Percentiles rank a stretch among this genome's conserved stretches.
Evolutionary conservation across 2,113 vertebrate genomes (phyloP).

Genomic region (Hippolais icterina): DNA sequence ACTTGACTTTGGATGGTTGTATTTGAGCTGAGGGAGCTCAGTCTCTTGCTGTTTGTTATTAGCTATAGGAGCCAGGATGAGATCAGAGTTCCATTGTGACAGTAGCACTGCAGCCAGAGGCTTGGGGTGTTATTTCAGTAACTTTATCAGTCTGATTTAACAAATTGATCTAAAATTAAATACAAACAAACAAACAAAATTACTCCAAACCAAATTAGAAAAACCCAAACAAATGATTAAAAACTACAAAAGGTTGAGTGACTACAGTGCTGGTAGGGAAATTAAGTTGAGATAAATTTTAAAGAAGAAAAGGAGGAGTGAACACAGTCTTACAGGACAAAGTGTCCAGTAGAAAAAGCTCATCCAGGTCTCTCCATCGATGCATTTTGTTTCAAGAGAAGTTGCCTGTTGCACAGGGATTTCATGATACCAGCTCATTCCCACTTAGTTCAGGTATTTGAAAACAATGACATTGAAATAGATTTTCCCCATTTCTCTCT

Average conservation of each 20-base stretch:
- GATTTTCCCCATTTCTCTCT: background rate
- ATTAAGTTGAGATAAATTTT: background rate
- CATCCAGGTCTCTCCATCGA: background rate
- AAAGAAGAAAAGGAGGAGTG: background rate
- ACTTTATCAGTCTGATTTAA: background rate
- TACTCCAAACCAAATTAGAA: background rate
- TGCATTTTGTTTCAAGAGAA: background rate
- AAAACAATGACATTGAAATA: background rate
- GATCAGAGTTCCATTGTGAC: background rate
- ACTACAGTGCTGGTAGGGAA: background rate
- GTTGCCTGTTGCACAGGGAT: background rate
- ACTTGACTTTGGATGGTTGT: background rate
- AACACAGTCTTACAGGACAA: background rate
- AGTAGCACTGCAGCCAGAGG: background rate
- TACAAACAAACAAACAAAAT: background rate
- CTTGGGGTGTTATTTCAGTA: background rate
- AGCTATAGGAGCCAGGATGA: background rate
- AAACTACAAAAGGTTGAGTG: background rate
- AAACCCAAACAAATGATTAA: background rate
- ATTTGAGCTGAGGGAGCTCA: background rate
- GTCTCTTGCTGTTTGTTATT: background rate
- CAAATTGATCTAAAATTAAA: background rate
- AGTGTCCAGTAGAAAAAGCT: background rate
- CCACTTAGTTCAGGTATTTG: background rate
- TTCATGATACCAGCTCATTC: background rate